Percentiles rank a stretch among this genome's conserved stretches.
phyloP scores from a whole-genome alignment of 2,113 vertebrate genomes.

The Apaloderma vittatum region DNA sequence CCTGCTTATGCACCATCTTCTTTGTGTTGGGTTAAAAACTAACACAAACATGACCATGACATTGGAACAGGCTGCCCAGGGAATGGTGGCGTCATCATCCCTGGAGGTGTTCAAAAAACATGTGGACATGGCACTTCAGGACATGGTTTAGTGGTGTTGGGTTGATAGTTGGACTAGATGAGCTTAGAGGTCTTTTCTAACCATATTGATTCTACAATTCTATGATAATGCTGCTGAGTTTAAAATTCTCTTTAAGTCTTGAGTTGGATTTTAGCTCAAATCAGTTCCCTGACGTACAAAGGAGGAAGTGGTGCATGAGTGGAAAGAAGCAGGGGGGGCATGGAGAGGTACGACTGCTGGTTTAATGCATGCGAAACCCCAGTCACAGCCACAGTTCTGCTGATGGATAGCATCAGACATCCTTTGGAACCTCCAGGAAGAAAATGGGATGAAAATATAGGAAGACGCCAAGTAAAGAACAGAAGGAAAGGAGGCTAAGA shows the following conservation, averaged over 20 bases:
- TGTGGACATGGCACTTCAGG: no score
- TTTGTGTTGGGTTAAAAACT: background rate
- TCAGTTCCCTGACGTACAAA: background rate
- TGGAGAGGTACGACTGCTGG: fast-evolving
- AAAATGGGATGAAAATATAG: background rate
- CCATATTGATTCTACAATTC: no score
- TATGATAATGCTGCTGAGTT: background rate
- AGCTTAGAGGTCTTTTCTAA: no score
- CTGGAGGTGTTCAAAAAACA: no score
- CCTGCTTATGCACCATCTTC: background rate
- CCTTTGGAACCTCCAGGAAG: background rate
- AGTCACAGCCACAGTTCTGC: background rate
- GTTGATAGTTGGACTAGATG: no score
- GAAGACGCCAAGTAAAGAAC: background rate
- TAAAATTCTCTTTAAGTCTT: background rate
- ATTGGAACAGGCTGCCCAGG: no score
- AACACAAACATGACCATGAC: background rate
- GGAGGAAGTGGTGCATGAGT: background rate
- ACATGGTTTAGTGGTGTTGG: no score
- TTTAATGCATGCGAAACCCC: background rate
- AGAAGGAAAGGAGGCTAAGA: background rate
- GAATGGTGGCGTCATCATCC: no score
- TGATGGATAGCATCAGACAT: background rate
- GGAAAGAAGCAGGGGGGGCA: background rate
- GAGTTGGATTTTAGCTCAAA: background rate